Evolutionary conservation across 2,888 invertebrate species (phyloP).

Genomic region (Diarsia brunnea): DNA sequence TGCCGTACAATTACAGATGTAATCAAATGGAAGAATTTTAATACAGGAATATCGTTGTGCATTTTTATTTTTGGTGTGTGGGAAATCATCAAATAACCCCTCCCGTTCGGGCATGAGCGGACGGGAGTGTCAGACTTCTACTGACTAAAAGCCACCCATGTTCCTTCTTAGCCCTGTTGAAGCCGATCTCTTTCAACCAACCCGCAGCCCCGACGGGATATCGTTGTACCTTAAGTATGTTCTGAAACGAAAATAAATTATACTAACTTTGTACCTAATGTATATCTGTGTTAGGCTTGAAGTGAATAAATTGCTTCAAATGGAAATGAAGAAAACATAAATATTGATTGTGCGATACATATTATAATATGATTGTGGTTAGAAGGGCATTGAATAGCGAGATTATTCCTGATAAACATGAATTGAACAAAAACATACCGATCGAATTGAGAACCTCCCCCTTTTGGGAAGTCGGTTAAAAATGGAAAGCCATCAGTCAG

Average conservation of each 20-base stretch:
- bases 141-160: too few species aligned
- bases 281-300: background rate
- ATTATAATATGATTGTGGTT: background rate
- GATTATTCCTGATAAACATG: background rate
- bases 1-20: conserved; percentile 15
- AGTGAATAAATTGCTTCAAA: too few species aligned
- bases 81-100: too few species aligned
- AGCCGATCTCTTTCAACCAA: too few species aligned
- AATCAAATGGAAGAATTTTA: conserved; percentile 6
- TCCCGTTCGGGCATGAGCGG: too few species aligned
- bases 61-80: too few species aligned
- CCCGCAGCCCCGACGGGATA: too few species aligned
- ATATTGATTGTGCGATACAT: background rate
- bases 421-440: background rate
- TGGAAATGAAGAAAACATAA: background rate
- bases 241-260: background rate
- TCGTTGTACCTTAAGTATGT: conserved; percentile 2
- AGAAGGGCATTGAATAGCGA: background rate
- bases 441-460: too few species aligned
- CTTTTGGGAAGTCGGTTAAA: too few species aligned
- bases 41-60: background rate
- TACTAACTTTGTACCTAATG: background rate
- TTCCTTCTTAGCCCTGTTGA: too few species aligned
- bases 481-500: too few species aligned
- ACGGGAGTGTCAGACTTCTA: too few species aligned